A percentile compares a stretch with the other conserved stretches of the same genome.
phyloP scores from a whole-genome alignment of 2,113 vertebrate species.

The Gadus macrocephalus region DNA sequence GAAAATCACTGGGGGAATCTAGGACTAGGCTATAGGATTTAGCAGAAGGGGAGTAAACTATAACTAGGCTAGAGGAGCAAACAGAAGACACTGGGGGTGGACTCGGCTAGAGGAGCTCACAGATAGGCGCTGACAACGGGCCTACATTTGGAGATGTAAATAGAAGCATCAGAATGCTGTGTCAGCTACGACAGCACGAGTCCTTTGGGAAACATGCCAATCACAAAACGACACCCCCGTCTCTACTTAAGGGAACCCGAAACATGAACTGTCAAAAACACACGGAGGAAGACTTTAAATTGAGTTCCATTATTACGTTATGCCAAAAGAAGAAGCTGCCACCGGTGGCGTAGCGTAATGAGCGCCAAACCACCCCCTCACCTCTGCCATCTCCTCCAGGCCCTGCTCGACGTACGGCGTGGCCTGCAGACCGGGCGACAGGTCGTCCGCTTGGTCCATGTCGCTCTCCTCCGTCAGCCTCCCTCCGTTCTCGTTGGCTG shows the following conservation, averaged over 20 bases:
- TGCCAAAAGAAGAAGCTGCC: too few species aligned
- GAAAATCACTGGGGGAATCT: neutral
- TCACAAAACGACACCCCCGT: neutral
- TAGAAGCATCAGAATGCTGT: neutral
- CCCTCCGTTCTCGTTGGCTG: conserved; percentile 76
- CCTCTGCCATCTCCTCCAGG: conserved; percentile 90
- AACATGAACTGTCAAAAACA: too few species aligned
- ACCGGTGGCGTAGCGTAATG: too few species aligned
- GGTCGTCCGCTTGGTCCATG: conserved; percentile 83
- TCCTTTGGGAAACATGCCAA: neutral
- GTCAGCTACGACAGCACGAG: neutral
- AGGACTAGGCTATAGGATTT: neutral
- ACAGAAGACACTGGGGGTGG: neutral
- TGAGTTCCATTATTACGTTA: too few species aligned
- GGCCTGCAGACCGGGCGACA: conserved; percentile 65
- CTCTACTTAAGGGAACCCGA: too few species aligned
- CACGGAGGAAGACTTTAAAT: too few species aligned
- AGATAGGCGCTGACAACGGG: neutral
- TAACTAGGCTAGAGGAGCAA: neutral
- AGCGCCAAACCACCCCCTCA: conserved; percentile 47
- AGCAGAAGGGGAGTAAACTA: neutral
- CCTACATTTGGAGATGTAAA: neutral
- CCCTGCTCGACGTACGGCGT: conserved; percentile 86
- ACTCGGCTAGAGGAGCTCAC: neutral
- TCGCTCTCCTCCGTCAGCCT: conserved; percentile 82